phyloP scores from a whole-genome alignment of 2,113 vertebrate genomes.

The Formicarius rufipectus region DNA sequence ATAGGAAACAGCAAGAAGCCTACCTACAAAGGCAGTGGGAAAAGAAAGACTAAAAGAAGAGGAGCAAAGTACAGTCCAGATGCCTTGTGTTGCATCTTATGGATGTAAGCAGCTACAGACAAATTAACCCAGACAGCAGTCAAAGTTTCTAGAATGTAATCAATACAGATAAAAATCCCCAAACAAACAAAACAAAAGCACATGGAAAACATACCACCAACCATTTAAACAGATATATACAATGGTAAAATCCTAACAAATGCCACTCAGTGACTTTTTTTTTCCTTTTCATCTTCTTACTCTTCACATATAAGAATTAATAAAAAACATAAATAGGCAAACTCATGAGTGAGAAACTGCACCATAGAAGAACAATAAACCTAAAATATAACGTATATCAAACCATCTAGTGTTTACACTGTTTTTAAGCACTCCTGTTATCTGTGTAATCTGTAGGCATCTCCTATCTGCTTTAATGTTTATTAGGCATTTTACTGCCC shows the following conservation, averaged over 20 bases:
- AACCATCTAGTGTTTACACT: not conserved
- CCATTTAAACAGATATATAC: not conserved
- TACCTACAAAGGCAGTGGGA: not conserved
- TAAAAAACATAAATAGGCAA: not conserved
- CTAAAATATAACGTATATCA: not conserved
- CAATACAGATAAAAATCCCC: not conserved
- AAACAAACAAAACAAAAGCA: too few species aligned
- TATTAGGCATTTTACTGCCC: not conserved
- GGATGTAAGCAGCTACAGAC: not conserved
- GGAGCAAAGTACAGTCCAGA: not conserved
- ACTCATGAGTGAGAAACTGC: not conserved
- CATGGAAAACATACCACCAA: not conserved
- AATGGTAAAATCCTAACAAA: not conserved
- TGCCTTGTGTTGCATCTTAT: not conserved
- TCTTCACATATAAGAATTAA: not conserved
- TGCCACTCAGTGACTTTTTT: not conserved
- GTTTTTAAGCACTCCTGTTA: not conserved
- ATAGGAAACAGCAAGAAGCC: accelerated
- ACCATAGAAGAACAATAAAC: not conserved
- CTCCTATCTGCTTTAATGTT: not conserved
- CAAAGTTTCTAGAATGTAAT: not conserved
- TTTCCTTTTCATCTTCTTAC: not conserved
- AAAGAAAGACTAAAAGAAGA: not conserved
- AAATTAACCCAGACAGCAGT: not conserved
- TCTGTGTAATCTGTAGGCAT: not conserved